These are phyloP conservation scores for Penaeus vannamei DNA, from an alignment of 1,140 invertebrate species.

Conservation along the genomic window DNA sequence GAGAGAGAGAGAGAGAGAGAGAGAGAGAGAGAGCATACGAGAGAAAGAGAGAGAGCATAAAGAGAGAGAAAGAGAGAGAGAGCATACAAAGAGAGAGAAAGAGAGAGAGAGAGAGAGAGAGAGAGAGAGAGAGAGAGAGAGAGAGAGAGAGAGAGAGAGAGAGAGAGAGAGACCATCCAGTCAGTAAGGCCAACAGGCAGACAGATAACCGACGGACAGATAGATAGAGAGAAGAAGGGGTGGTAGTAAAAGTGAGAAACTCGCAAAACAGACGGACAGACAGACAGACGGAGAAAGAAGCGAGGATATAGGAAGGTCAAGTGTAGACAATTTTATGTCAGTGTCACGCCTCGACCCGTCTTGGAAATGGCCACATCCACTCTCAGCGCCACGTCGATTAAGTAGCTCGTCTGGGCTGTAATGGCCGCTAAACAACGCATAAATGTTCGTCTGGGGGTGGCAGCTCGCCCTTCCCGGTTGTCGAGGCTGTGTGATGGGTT, in stretches of 20 bases:
- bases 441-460: no score
- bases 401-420: no score
- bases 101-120: slow-evolving; percentile 45
- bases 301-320: no score
- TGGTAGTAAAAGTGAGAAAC: neutral
- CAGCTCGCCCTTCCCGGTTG: no score
- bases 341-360: no score
- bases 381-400: no score
- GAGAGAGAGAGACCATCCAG: slow-evolving; percentile 30
- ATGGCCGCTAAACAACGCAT: no score
- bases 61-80: slow-evolving; percentile 36
- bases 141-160: slow-evolving; percentile 55
- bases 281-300: neutral
- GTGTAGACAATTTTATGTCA: no score
- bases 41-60: slow-evolving; percentile 1
- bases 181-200: no score
- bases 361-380: no score
- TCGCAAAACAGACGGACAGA: neutral
- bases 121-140: slow-evolving; percentile 55
- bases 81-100: slow-evolving; percentile 18
- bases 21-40: slow-evolving; percentile 44
- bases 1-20: slow-evolving; percentile 51
- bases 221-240: neutral
- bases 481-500: no score
- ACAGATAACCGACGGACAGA: no score